Base-by-base conservation (phyloP, 2,113 vertebrate genomes). In the Chaetops frenatus region DNA sequence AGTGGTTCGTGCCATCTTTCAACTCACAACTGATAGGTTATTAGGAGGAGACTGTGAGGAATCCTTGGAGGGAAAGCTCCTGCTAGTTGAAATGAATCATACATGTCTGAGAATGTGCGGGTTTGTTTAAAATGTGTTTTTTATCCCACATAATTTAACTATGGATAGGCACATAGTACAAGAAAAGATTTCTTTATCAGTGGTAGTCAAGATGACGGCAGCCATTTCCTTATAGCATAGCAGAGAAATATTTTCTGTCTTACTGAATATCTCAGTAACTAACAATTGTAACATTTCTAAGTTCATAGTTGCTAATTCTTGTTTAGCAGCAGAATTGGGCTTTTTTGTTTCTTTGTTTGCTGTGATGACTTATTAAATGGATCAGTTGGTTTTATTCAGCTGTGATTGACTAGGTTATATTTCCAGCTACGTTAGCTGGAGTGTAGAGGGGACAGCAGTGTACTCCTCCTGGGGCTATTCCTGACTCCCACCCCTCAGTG, bases 401-500 rank as follows among this genome's bases (percentile, higher is more conserved):
- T n/a, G 8, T 15, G n/a, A n/a, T 54, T 14, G 31, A 3, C 17
- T 35, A 1, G 12, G 17, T 38, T 40, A 9, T 6, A 25, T 25
- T 56, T 58, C 42, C 54, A 53, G 15, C 3, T 38, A 6, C 1
- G 0, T 2, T 33, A 31, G 10, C 61, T 35, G 47, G 12, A 36
- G 25, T 9, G 47, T 1, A 60, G 35, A 57, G 53, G 25, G 40
- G 16, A 7, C 13, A n/a, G 35, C 29, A 78, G 33, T 11, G 7
- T 22, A 27, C 15, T 27, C 22, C 36, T 69, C 24, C 10, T 6
- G 47, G 18, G 18, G 10, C 0, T 6, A 7, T 58, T 81, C 18
- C 67, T 10, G 16, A 40, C 9, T 16, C 7, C 21, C 11, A 5
- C 3, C 5, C 11, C 23, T 13, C 8, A 6, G 16, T 1, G 14